Base-by-base conservation (phyloP, 1,140 invertebrate species). In the Prorops nasuta region DNA sequence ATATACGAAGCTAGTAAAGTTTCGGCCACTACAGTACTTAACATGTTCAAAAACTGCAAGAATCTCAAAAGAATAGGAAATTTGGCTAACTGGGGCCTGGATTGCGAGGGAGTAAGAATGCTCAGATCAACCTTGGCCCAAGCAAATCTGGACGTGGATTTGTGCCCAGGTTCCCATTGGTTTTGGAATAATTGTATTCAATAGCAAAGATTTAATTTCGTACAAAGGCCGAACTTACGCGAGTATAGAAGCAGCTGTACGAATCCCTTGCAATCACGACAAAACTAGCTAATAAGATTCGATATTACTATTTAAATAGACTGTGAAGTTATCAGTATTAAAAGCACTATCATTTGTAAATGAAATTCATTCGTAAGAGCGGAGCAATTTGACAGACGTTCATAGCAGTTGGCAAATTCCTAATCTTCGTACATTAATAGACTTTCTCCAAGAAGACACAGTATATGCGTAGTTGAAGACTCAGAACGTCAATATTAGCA, bases 131-230 rank as follows among this genome's bases (percentile, higher is more conserved):
- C 68, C 0, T 44, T 78, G 1, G 54, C 59, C 1, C 64, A 63
- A 6, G 66, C 69, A 3, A 79, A 79, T 59, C 54, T 78, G n/a
- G 67, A 79, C 19, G 59, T 79, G 15, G 71, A 80, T 39, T 21
- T 79, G 4, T 74, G 72, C 44, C 63, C 71, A 7, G 77, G 72
- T 10, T 74, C 75, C 3, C 78, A 80, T 47, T 80, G 78, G 78
- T 78, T 75, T 47, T 79, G 72, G 67, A 77, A 67, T 34, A 66
- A 74, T 45, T 80, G 78, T 36, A 69, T 77, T 21, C 63, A 70
- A 43, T 75, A 60, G 50, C 24, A 32, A n/a, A n/a, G n/a, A n/a
- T n/a, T n/a, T n/a, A n/a, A n/a, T n/a, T n/a, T n/a, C n/a, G n/a
- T n/a, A n/a, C n/a, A n/a, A 42, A 42, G 10, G 19, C 19, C 22